phyloP scores from a whole-genome alignment of 2,797 vertebrate genomes.

The Propithecus deckenii region DNA sequence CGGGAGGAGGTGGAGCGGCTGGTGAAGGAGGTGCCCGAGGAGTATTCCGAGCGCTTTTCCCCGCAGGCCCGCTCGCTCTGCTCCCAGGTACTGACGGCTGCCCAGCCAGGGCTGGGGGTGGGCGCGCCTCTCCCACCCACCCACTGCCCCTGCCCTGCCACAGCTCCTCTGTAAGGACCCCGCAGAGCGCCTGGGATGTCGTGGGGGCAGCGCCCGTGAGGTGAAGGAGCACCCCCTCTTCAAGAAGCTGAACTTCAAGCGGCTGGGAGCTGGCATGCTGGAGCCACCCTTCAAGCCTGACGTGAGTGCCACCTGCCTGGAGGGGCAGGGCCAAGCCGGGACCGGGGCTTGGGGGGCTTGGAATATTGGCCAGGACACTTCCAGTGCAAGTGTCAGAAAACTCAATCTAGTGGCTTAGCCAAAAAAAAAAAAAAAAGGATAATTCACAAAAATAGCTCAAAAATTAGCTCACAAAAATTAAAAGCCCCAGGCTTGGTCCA shows the following conservation, averaged over 20 bases:
- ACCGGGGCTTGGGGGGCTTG: neutral
- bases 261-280: conserved; percentile 96
- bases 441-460: neutral
- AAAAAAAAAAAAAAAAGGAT: neutral
- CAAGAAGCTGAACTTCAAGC: conserved; percentile 95
- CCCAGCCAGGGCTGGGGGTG: neutral
- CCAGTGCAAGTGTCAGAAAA: neutral
- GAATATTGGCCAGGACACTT: too few relatives aligned
- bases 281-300: conserved; percentile 95
- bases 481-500: neutral
- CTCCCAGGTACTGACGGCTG: conserved; percentile 87
- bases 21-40: conserved; percentile 94
- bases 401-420: neutral
- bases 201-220: conserved; percentile 91
- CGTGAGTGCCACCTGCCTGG: conserved; percentile 85
- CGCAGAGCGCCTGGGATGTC: conserved; percentile 90
- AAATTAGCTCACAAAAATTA: neutral
- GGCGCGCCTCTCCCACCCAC: neutral
- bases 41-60: conserved; percentile 94
- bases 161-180: conserved; percentile 96
- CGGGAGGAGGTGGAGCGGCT: conserved; percentile 96
- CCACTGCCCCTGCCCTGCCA: conserved; percentile 17
- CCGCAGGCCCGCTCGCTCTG: conserved; percentile 92
- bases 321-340: neutral
- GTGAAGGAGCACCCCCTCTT: conserved; percentile 95